phyloP scores from a whole-genome alignment of 2,888 invertebrate species.

The Chloromyia formosa region DNA sequence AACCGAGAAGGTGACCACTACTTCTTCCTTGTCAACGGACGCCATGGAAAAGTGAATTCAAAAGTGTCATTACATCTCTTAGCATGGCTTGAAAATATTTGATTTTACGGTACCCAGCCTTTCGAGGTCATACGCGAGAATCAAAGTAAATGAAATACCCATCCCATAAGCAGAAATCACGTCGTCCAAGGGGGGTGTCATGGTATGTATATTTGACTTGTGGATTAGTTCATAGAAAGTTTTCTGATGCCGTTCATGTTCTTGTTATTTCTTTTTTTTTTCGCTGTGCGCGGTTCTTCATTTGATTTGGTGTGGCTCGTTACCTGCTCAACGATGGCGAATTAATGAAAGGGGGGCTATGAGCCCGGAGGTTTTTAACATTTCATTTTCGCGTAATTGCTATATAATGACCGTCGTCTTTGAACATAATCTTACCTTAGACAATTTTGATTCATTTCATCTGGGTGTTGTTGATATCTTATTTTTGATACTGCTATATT shows the following conservation, averaged over 20 bases:
- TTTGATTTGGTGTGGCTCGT: conserved; percentile 16
- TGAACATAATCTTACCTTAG: neutral
- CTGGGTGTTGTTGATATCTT: conserved; percentile 1
- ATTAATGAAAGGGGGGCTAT: neutral
- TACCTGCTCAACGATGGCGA: conserved; percentile 5
- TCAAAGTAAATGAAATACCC: neutral
- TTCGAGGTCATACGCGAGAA: conserved; percentile 26
- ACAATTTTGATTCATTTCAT: neutral
- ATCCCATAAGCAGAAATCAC: neutral
- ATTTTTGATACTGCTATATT: neutral
- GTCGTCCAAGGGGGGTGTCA: conserved; percentile 2
- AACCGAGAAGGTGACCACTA: neutral
- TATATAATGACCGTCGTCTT: conserved; percentile 12
- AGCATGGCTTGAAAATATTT: conserved; percentile 12
- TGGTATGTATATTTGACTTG: neutral
- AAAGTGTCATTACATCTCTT: conserved; percentile 1
- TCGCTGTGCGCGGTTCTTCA: conserved; percentile 6
- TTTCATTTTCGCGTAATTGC: conserved; percentile 19
- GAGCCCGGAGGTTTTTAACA: neutral
- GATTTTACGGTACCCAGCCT: conserved; percentile 12
- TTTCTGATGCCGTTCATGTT: conserved; percentile 17
- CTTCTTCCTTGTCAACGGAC: neutral
- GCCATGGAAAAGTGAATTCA: conserved; percentile 19
- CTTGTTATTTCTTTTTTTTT: conserved; percentile 10
- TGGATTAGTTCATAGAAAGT: conserved; percentile 13